Evolutionary conservation across 1,140 invertebrate species (phyloP).

Genomic region (Camponotus floridanus): DNA sequence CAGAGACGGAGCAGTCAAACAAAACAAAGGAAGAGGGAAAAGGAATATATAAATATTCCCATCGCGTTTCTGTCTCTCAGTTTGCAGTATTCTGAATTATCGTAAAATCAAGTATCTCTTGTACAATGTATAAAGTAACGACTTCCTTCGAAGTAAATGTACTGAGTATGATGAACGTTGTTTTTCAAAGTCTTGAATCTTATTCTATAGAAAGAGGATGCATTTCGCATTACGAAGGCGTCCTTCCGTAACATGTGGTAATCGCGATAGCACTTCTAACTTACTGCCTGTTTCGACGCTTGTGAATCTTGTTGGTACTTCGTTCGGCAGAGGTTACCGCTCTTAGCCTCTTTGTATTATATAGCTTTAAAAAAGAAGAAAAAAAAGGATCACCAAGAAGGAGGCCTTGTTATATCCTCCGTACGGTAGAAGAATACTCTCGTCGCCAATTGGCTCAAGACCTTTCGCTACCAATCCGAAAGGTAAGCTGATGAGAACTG

Average conservation of each 20-base stretch:
- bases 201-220: conserved; percentile 41
- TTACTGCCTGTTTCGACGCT: conserved; percentile 76
- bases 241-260: conserved; percentile 75
- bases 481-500: conserved; percentile 19
- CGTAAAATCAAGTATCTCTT: conserved; percentile 71
- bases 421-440: conserved; percentile 30
- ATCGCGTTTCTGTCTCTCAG: conserved; percentile 70
- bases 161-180: conserved; percentile 60
- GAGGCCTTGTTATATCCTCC: conserved; percentile 54
- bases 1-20: conserved; percentile 45
- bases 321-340: conserved; percentile 66
- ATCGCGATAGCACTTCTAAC: conserved; percentile 77
- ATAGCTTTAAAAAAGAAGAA: conserved; percentile 65
- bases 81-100: conserved; percentile 74
- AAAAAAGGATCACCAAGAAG: conserved; percentile 20
- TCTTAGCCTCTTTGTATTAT: conserved; percentile 67
- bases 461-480: conserved; percentile 10
- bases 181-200: conserved; percentile 62
- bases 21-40: background rate
- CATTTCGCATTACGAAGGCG: conserved; percentile 61
- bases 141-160: conserved; percentile 64
- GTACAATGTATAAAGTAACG: conserved; percentile 73
- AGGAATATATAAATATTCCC: conserved; percentile 19
- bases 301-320: conserved; percentile 76
- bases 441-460: conserved; percentile 8